Evolutionary conservation across 2,888 invertebrate species (phyloP).

Genomic region (Notodonta dromedarius): DNA sequence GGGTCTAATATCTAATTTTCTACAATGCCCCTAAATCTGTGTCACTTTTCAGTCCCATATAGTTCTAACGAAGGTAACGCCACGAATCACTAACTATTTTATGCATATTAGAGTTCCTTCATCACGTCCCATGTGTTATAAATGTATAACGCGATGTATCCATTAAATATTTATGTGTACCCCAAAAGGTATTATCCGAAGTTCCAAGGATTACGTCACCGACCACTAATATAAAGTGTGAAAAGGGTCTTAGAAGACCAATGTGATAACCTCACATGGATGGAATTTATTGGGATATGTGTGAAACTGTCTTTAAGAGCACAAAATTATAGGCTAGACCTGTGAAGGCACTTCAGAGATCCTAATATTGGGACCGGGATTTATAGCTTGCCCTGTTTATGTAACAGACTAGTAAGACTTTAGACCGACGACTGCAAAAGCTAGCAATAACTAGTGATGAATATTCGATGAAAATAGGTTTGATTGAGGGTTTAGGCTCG

Average conservation of each 20-base stretch:
- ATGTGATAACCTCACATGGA: background rate
- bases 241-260: slow-evolving; percentile 27
- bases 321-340: no score
- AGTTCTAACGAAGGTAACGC: background rate
- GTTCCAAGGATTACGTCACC: slow-evolving; percentile 30
- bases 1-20: no score
- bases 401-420: background rate
- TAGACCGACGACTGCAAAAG: background rate
- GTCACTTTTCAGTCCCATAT: no score
- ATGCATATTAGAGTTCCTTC: background rate
- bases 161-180: slow-evolving; percentile 38
- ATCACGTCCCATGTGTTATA: slow-evolving; percentile 23
- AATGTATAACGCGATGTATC: slow-evolving; percentile 33
- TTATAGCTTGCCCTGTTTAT: no score
- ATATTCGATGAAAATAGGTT: no score
- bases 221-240: slow-evolving; percentile 32
- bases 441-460: no score
- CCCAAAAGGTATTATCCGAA: slow-evolving; percentile 35
- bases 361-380: no score
- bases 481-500: no score
- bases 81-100: background rate
- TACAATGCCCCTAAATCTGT: no score
- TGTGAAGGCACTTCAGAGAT: no score
- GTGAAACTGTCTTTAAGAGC: no score
- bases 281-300: no score